Base-by-base conservation (phyloP, 2,797 vertebrate genomes). In the Hippoglossus hippoglossus region DNA sequence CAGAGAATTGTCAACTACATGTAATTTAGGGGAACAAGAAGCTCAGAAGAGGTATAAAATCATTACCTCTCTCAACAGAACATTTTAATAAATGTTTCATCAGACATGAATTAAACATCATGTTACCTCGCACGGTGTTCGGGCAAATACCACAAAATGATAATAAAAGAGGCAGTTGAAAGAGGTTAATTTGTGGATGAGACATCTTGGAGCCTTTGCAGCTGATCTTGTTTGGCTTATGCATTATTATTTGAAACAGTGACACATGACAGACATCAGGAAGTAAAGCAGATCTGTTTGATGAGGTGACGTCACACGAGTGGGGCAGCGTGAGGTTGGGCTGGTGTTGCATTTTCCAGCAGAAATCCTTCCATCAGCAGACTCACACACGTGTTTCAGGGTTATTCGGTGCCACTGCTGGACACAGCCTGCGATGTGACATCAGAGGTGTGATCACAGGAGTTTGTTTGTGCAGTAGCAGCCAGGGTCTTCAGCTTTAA, bases 391-490 rank as follows among this genome's bases (percentile, higher is more conserved):
- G 16, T 15, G 41, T 44, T 5, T 44, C 4, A 6, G 57, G 57
- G 65, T 21, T 65, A 46, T 71, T 26, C 69, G 65, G 49, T 50
- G 41, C 22, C 63, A 62, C 22, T 21, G 39, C 55, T 26, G 66
- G 77, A 55, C 25, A 34, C 31, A 18, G 62, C 16, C 64, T 58
- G 22, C 28, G 51, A 79, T 64, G 67, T 85, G 83, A 75, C 61
- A 59, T 86, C 73, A 70, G 75, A 55, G 64, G 69, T 66, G 79
- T 81, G 68, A 64, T 57, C 63, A 68, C 50, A 52, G 22, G 83
- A 81, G 82, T 83, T 77, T 60, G 70, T 81, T 67, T 75, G 69
- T 51, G 47, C 47, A 25, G 60, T 12, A 75, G 31, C 54, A 39
- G 77, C 50, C 2, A 13, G 12, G 12, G 76, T 80, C 73, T 66